Evolutionary conservation across 2,888 invertebrate species (phyloP).

Genomic region (Epinotia nisella): DNA sequence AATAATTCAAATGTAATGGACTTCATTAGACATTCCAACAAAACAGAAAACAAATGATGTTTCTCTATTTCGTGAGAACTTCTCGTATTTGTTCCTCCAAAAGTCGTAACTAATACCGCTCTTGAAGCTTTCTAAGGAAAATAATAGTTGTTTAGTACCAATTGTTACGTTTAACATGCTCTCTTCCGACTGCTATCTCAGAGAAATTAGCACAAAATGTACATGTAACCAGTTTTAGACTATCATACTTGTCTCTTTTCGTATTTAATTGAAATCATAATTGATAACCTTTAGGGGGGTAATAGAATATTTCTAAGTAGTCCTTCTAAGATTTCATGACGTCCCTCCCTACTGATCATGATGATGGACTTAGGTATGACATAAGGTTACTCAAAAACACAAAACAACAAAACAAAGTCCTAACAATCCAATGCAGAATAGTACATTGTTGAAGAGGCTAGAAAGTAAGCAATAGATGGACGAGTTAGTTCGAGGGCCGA

Average conservation of each 20-base stretch:
- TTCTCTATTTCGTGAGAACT: slow-evolving; percentile 18
- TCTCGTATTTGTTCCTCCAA: slow-evolving; percentile 17
- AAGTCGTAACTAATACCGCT: slow-evolving; percentile 21
- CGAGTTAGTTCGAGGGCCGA: too few relatives aligned
- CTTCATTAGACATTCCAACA: not conserved
- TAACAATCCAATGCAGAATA: too few relatives aligned
- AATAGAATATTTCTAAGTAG: too few relatives aligned
- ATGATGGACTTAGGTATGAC: too few relatives aligned
- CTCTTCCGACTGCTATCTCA: slow-evolving; percentile 18
- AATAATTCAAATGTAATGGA: not conserved
- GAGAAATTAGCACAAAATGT: slow-evolving; percentile 19
- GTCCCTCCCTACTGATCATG: too few relatives aligned
- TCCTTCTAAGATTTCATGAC: too few relatives aligned
- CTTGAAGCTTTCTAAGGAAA: slow-evolving; percentile 23
- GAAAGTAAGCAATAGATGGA: too few relatives aligned
- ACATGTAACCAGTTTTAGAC: slow-evolving; percentile 6
- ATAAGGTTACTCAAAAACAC: too few relatives aligned
- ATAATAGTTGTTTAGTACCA: slow-evolving; percentile 20
- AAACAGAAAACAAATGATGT: not conserved
- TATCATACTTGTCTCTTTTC: too few relatives aligned
- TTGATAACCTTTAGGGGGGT: too few relatives aligned
- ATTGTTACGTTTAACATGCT: slow-evolving; percentile 32
- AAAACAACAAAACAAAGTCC: not conserved
- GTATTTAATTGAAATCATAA: too few relatives aligned
- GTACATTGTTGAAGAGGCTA: too few relatives aligned